Percentiles rank a stretch among this genome's conserved stretches.
phyloP scores from a whole-genome alignment of 2,113 vertebrate genomes.

The Tylochromis polylepis region DNA sequence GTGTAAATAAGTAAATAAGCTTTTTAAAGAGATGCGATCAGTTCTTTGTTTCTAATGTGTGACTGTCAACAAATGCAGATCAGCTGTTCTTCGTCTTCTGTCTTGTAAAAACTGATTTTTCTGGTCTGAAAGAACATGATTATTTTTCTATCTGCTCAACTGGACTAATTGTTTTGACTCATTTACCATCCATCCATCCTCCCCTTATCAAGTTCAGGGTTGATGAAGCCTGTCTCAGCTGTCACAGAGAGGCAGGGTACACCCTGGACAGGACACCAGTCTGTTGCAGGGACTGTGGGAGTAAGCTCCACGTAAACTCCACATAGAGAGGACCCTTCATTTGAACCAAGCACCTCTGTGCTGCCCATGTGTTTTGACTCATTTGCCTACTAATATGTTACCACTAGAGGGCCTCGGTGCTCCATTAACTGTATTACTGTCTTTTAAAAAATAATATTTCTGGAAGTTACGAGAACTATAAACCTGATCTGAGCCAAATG shows the following conservation, averaged over 20 bases:
- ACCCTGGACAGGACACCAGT: background rate
- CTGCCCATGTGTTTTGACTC: background rate
- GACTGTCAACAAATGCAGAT: background rate
- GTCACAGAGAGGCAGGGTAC: background rate
- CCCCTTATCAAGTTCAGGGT: background rate
- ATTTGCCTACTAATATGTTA: background rate
- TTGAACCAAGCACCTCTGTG: background rate
- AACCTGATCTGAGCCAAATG: background rate
- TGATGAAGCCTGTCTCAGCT: background rate
- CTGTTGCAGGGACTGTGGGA: background rate
- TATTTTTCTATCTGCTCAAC: constrained; percentile 47
- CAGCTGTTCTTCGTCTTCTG: background rate
- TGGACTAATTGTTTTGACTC: background rate
- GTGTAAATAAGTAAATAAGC: constrained; percentile 68
- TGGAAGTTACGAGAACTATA: background rate
- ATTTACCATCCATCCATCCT: background rate
- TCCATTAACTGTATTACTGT: background rate
- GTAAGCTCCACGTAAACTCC: background rate
- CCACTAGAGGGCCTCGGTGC: constrained; percentile 27
- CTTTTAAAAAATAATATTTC: background rate
- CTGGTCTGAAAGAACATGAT: background rate
- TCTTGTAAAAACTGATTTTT: constrained; percentile 26
- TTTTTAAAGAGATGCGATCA: constrained; percentile 41
- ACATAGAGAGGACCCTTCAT: background rate
- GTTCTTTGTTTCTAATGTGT: constrained; percentile 21